phyloP scores from a whole-genome alignment of 2,797 vertebrate genomes.

The Geotrypetes seraphini region DNA sequence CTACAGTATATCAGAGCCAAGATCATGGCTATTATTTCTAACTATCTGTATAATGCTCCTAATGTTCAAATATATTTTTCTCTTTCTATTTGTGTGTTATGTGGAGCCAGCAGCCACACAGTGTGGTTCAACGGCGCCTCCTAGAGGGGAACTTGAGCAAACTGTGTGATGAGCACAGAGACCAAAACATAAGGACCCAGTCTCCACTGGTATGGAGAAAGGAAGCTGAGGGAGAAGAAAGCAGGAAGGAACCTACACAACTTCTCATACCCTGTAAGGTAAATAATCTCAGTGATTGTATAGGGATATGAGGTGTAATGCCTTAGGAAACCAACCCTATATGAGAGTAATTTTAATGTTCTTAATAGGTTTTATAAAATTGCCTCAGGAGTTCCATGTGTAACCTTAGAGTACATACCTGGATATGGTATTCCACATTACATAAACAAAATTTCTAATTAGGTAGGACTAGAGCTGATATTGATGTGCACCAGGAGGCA shows the following conservation, averaged over 20 bases:
- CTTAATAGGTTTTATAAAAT: too few relatives aligned
- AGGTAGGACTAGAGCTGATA: too few relatives aligned
- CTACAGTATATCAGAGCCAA: too few relatives aligned
- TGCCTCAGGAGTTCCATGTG: too few relatives aligned
- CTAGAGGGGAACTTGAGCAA: slow-evolving; percentile 73
- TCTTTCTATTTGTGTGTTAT: too few relatives aligned
- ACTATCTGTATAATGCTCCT: slow-evolving; percentile 1
- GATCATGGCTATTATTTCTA: too few relatives aligned
- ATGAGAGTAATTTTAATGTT: too few relatives aligned
- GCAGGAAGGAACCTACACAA: slow-evolving; percentile 43
- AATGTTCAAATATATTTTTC: slow-evolving; percentile 13
- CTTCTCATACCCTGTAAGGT: slow-evolving; percentile 50
- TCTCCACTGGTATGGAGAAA: slow-evolving; percentile 59
- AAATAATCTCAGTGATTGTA: slow-evolving; percentile 8
- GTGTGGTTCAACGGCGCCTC: slow-evolving; percentile 82
- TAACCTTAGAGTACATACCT: too few relatives aligned
- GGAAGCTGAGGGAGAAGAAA: slow-evolving; percentile 52
- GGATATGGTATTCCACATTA: too few relatives aligned
- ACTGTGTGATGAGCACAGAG: slow-evolving; percentile 52
- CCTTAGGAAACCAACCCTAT: neutral
- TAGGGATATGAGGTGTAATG: neutral
- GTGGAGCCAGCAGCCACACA: slow-evolving; percentile 78
- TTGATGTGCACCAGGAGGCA: too few relatives aligned
- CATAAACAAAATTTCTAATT: too few relatives aligned
- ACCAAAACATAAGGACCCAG: slow-evolving; percentile 29